Evolutionary conservation across 2,888 invertebrate genomes (phyloP).

Genomic region (Drosophila melanosoma): DNA sequence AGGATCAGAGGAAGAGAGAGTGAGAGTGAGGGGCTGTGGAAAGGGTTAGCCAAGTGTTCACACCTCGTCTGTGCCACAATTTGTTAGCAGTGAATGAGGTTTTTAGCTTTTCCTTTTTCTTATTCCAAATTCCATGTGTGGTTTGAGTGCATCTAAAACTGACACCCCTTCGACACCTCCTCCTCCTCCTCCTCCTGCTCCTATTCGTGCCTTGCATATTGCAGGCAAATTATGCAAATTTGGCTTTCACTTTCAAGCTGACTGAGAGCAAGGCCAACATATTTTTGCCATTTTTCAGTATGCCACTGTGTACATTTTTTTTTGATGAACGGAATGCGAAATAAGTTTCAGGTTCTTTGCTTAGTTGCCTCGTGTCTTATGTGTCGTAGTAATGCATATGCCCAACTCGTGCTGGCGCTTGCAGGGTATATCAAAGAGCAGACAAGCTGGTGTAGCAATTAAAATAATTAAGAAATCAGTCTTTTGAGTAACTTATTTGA

Average conservation of each 20-base stretch:
- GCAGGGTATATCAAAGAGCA: conserved; percentile 19
- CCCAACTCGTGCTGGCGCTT: background rate
- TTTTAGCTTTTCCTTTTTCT: conserved; percentile 13
- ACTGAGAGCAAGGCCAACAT: conserved; percentile 71
- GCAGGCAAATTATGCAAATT: conserved; percentile 72
- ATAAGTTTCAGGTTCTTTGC: background rate
- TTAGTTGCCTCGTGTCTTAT: background rate
- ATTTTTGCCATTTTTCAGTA: conserved; percentile 49
- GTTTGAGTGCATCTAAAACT: conserved; percentile 45
- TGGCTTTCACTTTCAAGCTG: conserved; percentile 66
- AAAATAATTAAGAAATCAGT: conserved; percentile 31
- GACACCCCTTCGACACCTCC: background rate
- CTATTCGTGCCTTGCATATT: conserved; percentile 23
- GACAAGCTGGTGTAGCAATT: conserved; percentile 50
- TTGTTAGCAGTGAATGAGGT: conserved; percentile 54
- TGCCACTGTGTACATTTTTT: background rate
- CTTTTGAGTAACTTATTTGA: conserved; percentile 45
- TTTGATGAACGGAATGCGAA: background rate
- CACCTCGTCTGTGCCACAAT: conserved; percentile 55
- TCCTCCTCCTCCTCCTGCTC: background rate
- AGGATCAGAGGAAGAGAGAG: background rate
- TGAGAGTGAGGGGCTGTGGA: no score
- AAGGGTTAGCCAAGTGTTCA: conserved; percentile 49
- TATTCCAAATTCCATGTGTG: conserved; percentile 48
- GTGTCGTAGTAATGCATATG: background rate